phyloP scores from a whole-genome alignment of 2,888 invertebrate species.

The Cremastobaeus sp. region DNA sequence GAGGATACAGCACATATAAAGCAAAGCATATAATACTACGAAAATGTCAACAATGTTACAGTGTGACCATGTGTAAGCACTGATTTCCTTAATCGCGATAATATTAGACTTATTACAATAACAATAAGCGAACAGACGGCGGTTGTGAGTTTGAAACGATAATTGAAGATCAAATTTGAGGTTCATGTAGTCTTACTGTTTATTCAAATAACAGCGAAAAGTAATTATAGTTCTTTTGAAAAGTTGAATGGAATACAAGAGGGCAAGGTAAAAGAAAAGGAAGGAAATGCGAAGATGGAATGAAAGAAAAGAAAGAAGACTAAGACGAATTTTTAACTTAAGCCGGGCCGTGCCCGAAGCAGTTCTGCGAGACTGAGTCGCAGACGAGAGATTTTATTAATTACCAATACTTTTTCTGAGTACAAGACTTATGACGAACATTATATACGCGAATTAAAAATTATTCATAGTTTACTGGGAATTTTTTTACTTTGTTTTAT shows the following conservation, averaged over 20 bases:
- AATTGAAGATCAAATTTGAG: constrained; percentile 23
- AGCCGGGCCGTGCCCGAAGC: constrained; percentile 72
- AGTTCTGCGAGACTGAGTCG: constrained; percentile 70
- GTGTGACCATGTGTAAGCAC: constrained; percentile 70
- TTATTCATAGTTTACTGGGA: too few species aligned
- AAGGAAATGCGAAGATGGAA: constrained; percentile 7
- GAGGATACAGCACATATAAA: constrained; percentile 22
- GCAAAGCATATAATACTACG: constrained; percentile 34
- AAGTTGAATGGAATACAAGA: constrained; percentile 11
- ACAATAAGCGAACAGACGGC: constrained; percentile 21
- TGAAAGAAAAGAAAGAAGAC: constrained; percentile 47
- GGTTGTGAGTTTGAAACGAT: constrained; percentile 30
- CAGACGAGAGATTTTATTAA: constrained; percentile 75
- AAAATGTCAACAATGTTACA: constrained; percentile 69
- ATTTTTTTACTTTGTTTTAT: too few species aligned
- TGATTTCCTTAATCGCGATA: constrained; percentile 66
- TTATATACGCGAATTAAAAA: too few species aligned
- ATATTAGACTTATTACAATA: constrained; percentile 59
- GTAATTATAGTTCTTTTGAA: constrained; percentile 28
- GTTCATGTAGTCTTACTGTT: constrained; percentile 45
- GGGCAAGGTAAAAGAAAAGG: constrained; percentile 26
- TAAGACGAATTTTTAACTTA: constrained; percentile 64
- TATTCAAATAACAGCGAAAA: constrained; percentile 26
- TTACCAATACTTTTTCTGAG: constrained; percentile 76
- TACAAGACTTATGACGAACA: constrained; percentile 71